Base-by-base conservation (phyloP, 2,888 invertebrate species). In the Dicranocentrus wangi region DNA sequence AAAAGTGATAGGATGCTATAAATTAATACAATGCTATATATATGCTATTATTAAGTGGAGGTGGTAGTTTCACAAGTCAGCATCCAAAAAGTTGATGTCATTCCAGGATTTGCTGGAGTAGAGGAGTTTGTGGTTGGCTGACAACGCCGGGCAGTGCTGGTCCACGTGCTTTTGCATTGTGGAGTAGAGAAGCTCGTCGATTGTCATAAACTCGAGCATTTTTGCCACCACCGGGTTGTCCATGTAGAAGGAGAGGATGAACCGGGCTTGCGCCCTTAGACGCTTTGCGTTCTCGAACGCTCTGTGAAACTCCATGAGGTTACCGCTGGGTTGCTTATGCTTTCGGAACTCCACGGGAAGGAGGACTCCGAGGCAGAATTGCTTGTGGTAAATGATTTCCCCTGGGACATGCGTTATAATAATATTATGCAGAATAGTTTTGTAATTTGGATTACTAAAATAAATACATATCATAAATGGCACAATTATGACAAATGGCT, bases 361-460 rank as follows among this genome's bases (percentile, higher is more conserved):
- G 2, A 81, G 28, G 0, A 81, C 51, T 1, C 73, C 73, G 5
- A 81, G 42, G 10, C 69, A 81, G 42, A 81, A 81, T 39, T 81
- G 80, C 32, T 81, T 81, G 55, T 69, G 47, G 32, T 81, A 81
- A n/a, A 81, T 69, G 5, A 81, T 28, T 39, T 81, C 80, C 1
- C 80, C 79, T 79, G 19, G 5, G 10, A n/a, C n/a, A n/a, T n/a
- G n/a, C n/a, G n/a, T n/a, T n/a, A n/a, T n/a, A n/a, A n/a, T n/a
- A n/a, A n/a, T n/a, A n/a, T n/a, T n/a, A n/a, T n/a, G n/a, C n/a
- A n/a, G n/a, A n/a, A n/a, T n/a, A n/a, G n/a, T n/a, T n/a, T n/a
- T n/a, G n/a, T n/a, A n/a, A n/a, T n/a, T n/a, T n/a, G n/a, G n/a
- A n/a, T n/a, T n/a, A n/a, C n/a, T n/a, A n/a, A n/a, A n/a, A n/a